Evolutionary conservation across 2,888 invertebrate genomes (phyloP).

Genomic region (Tachystola acroxantha): DNA sequence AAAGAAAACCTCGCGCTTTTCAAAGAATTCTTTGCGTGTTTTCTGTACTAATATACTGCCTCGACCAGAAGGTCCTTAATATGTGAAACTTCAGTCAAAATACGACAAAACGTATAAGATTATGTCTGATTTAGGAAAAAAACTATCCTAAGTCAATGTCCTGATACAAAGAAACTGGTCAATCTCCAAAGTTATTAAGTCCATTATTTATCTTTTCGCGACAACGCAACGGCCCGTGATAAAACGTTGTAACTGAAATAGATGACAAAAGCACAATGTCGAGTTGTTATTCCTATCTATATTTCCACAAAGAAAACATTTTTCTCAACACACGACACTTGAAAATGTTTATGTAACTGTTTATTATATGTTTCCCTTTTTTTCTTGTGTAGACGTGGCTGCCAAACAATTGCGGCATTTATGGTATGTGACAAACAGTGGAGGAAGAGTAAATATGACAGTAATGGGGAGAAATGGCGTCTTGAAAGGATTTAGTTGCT

Average conservation of each 20-base stretch:
- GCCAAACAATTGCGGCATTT: constrained; percentile 16
- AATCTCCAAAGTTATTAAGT: constrained; percentile 14
- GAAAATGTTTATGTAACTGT: constrained; percentile 33
- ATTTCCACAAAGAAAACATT: constrained; percentile 29
- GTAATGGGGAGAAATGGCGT: constrained; percentile 10
- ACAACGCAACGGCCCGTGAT: constrained; percentile 15
- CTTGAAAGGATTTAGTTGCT: constrained; percentile 1
- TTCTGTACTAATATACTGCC: no score
- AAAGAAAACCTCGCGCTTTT: no score
- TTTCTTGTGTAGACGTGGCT: constrained; percentile 15
- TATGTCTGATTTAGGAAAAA: no score
- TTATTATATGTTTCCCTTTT: constrained; percentile 25
- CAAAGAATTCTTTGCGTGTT: no score
- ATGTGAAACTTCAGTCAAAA: no score
- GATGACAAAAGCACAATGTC: constrained; percentile 28
- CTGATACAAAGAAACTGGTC: constrained; percentile 11
- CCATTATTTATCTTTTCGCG: constrained; percentile 17
- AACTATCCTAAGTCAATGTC: no score
- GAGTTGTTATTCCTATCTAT: constrained; percentile 29
- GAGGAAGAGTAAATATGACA: constrained; percentile 17
- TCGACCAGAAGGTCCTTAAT: no score
- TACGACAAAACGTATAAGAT: no score
- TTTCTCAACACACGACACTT: constrained; percentile 20
- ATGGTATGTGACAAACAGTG: constrained; percentile 19
- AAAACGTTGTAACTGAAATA: constrained; percentile 20